phyloP scores from a whole-genome alignment of 2,113 vertebrate genomes.

The Tretioscincus oriximinensis region DNA sequence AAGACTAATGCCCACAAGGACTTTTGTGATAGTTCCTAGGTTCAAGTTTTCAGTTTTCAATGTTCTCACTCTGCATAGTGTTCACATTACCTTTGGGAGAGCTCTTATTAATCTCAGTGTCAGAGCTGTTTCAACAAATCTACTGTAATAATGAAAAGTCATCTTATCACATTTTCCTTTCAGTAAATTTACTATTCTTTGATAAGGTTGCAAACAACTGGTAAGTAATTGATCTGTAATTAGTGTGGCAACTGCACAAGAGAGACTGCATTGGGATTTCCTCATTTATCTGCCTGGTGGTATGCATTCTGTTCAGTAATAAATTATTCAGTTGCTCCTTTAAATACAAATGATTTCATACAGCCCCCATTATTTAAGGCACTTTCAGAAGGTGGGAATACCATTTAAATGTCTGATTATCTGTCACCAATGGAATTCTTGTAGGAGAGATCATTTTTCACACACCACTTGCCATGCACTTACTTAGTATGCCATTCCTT shows the following conservation, averaged over 20 bases:
- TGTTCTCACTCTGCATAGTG: conserved; percentile 55
- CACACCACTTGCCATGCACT: conserved; percentile 60
- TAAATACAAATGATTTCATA: conserved; percentile 73
- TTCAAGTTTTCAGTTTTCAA: conserved; percentile 61
- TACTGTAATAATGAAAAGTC: conserved; percentile 76
- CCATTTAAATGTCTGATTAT: conserved; percentile 76
- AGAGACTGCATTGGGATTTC: conserved; percentile 60
- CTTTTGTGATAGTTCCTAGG: conserved; percentile 43
- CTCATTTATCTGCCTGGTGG: conserved; percentile 68
- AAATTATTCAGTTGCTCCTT: conserved; percentile 74
- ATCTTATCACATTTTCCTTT: conserved; percentile 74
- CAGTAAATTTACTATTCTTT: conserved; percentile 78
- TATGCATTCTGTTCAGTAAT: conserved; percentile 53
- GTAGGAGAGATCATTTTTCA: conserved; percentile 64
- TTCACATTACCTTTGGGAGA: conserved; percentile 67
- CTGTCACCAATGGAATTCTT: conserved; percentile 59
- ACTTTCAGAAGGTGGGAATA: conserved; percentile 67
- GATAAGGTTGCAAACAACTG: conserved; percentile 77
- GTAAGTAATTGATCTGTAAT: conserved; percentile 82
- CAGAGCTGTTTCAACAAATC: conserved; percentile 76
- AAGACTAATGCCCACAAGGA: conserved; percentile 58
- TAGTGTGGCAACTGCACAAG: conserved; percentile 72
- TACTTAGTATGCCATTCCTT: conserved; percentile 58
- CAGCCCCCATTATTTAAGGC: conserved; percentile 71
- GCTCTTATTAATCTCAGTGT: conserved; percentile 72